Evolutionary conservation across 1,140 invertebrate species (phyloP), one percentile per base, ranked within the genome.

Genomic region (Eciton burchellii): DNA sequence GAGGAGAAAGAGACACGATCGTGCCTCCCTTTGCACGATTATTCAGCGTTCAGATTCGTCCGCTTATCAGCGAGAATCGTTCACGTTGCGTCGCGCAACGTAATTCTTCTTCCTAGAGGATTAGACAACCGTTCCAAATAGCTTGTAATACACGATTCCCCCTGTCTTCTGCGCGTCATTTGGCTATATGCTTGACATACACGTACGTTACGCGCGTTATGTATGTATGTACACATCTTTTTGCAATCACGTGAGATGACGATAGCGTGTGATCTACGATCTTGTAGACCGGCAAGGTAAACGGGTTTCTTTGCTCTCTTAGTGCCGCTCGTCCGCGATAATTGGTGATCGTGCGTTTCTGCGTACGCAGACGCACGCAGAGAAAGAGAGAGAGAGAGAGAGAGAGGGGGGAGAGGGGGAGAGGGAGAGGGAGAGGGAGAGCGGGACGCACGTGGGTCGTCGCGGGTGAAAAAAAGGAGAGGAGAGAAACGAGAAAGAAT

Each of bases 271-370:
- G 59, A 45, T 54, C 47, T 24, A 45, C 60, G 57, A 74, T 85
- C 63, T 45, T 71, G 66, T 72, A 49, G 82, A 65, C 72, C 41
- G 86, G 71, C 90, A 90, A 90, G 90, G 89, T 66, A 87, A 90
- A 90, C 90, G 74, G 65, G 89, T 90, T 91, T 87, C 73, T 87
- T 88, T 60, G 63, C 83, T 79, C 68, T 81, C 47, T 81, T 87
- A 85, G 84, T 81, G 83, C 68, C 81, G 72, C 74, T 49, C 83
- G 65, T 59, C 57, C 52, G 86, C 52, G 87, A 88, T 88, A 88
- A 88, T 88, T 85, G 86, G 74, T 72, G 82, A 84, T 84, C 66
- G 62, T 56, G 65, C 62, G 45, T 77, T 83, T 87, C 73, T 83
- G 52, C 71, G 71, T 68, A n/a, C n/a, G n/a, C n/a, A 47, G 60